Evolutionary conservation across 2,113 vertebrate genomes (phyloP), one percentile per base, ranked within the genome.

Genomic region (Anolis carolinensis): DNA sequence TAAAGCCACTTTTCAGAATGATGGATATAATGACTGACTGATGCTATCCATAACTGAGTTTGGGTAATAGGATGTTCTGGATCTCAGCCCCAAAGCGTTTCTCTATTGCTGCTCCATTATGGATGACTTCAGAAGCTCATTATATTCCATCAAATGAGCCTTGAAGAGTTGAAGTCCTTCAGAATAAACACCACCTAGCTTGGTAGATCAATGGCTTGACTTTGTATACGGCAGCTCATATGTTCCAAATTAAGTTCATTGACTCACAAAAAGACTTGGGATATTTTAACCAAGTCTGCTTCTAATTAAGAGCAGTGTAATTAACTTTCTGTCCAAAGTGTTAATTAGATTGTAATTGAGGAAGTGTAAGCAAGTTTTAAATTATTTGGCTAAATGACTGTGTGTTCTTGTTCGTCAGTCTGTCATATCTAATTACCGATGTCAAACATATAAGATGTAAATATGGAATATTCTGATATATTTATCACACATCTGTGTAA

Each of bases 271-370:
- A 79, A 30, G 11, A 32, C 52, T 86, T 59, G 25, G 44, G 21
- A 27, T 87, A 14, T 83, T 83, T 62, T 59, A n/a, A 87, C 73
- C 27, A 87, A 82, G 65, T 44, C 71, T 44, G 25, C 71, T 68
- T 18, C 25, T 55, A 77, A 87, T 79, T 55, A 59, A 85, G 65
- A 59, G 48, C 62, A 85, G 70, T 78, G 23, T 70, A 85, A 85
- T 79, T 71, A 85, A 85, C 76, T 79, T 72, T 39, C 84, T 85
- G 82, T 74, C 77, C 34, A 82, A 82, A 77, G 55, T 78, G 67
- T 77, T 82, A 76, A 87, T 82, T 76, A 34, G 73, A 59, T 68
- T 68, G 25, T 59, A 77, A 48, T 87, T 82, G 52, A 82, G 50
- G 73, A 87, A 44, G 11, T 78, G 50, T 87, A 34, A 79, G 75